These are phyloP conservation scores for Hydrochoerus hydrochaeris DNA, from an alignment of 2,113 vertebrate species.

Conservation along the genomic window DNA sequence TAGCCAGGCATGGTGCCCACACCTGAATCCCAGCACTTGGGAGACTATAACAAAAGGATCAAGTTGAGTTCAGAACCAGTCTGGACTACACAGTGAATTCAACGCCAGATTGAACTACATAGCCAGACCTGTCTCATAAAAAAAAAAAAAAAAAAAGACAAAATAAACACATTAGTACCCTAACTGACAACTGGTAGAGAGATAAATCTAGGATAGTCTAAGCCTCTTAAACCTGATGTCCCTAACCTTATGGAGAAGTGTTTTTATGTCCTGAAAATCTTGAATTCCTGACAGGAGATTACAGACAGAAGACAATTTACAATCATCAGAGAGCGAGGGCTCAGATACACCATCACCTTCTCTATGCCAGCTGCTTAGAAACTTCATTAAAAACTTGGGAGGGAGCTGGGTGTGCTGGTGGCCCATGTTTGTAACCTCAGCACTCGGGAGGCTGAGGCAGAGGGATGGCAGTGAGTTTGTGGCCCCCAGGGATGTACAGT, in stretches of 20 bases:
- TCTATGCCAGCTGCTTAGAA: not conserved
- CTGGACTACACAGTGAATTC: not conserved
- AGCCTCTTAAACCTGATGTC: not conserved
- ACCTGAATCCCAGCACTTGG: not conserved
- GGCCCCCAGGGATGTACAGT: no score
- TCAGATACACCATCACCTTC: not conserved
- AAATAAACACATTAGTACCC: not conserved
- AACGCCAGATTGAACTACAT: not conserved
- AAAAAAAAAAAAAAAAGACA: no score
- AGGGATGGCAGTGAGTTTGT: no score
- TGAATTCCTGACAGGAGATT: not conserved
- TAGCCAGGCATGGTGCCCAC: not conserved
- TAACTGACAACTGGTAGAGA: not conserved
- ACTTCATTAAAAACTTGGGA: not conserved
- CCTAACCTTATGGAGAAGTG: not conserved
- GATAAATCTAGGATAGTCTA: not conserved
- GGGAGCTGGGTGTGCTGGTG: not conserved
- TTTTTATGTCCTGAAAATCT: not conserved
- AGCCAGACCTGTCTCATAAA: not conserved
- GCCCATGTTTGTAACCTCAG: not conserved
- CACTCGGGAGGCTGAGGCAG: not conserved
- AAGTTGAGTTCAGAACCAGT: not conserved
- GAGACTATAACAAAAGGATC: not conserved
- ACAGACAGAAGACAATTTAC: not conserved
- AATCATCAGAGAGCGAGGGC: not conserved